A percentile compares a stretch with the other conserved stretches of the same genome.
Conservation (phyloP, 2,113 vertebrate species). For the Camelus bactrianus region DNA sequence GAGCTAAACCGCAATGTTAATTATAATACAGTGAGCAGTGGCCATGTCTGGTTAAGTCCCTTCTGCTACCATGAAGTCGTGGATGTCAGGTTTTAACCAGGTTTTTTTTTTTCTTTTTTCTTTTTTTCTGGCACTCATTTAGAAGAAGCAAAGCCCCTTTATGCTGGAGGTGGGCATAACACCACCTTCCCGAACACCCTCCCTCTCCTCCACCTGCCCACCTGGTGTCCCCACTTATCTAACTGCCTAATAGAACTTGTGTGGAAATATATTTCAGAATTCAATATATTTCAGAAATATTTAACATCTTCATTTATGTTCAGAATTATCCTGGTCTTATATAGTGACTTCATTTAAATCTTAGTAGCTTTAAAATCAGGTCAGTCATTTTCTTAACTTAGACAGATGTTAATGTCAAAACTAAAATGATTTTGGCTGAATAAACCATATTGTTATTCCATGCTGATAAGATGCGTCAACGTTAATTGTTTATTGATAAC, state of each 20-base stretch:
- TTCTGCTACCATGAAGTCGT: no score
- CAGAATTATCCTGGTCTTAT: background rate
- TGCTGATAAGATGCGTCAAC: background rate
- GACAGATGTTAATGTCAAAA: background rate
- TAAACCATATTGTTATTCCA: background rate
- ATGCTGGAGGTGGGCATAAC: no score
- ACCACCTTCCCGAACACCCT: no score
- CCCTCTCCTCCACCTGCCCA: no score
- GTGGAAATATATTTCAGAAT: background rate
- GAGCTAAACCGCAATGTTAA: no score
- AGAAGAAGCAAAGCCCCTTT: no score
- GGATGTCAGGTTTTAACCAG: no score
- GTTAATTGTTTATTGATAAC: background rate
- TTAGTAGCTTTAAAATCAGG: background rate
- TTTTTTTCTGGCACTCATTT: no score
- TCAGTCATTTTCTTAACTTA: background rate
- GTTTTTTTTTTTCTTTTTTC: no score
- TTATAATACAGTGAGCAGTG: no score
- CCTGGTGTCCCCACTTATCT: no score
- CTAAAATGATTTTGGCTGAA: background rate
- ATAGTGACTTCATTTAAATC: background rate
- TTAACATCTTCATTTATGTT: background rate
- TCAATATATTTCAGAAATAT: background rate
- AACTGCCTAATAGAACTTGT: background rate
- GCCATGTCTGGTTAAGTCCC: no score